phyloP scores from a whole-genome alignment of 2,888 invertebrate species.

The Ctenicera cuprea region DNA sequence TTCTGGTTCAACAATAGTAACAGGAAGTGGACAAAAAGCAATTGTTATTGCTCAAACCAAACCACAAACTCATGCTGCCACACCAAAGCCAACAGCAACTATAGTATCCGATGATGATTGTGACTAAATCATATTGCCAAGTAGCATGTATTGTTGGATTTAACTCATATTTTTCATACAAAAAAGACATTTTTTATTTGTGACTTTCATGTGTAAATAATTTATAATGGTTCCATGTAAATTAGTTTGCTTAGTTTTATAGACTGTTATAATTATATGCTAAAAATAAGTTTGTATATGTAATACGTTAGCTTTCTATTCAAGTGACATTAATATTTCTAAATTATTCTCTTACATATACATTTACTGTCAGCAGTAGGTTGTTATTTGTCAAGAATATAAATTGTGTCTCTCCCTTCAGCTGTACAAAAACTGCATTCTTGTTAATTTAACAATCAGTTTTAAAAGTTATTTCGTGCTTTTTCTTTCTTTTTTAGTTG shows the following conservation, averaged over 20 bases:
- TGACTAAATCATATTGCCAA: slow-evolving; percentile 13
- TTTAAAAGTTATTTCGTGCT: too few relatives aligned
- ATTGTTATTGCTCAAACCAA: slow-evolving; percentile 7
- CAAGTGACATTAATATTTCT: too few relatives aligned
- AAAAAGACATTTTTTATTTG: slow-evolving; percentile 6
- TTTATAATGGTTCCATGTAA: background rate
- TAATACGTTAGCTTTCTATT: too few relatives aligned
- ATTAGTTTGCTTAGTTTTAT: background rate
- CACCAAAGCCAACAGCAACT: slow-evolving; percentile 6
- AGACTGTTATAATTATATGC: too few relatives aligned
- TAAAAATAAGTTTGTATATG: too few relatives aligned
- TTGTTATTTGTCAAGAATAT: too few relatives aligned
- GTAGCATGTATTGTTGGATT: background rate
- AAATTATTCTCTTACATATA: too few relatives aligned
- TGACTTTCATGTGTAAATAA: slow-evolving; percentile 10
- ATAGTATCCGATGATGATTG: slow-evolving; percentile 30
- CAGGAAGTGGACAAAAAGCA: slow-evolving; percentile 31
- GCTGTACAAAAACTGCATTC: too few relatives aligned
- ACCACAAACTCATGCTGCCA: background rate
- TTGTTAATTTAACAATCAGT: too few relatives aligned
- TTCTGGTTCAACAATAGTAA: slow-evolving; percentile 13
- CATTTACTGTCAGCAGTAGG: too few relatives aligned
- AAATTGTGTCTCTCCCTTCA: too few relatives aligned
- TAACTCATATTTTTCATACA: slow-evolving; percentile 5
- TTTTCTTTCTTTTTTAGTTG: too few relatives aligned